Evolutionary conservation across 2,113 vertebrate genomes (phyloP), one percentile per base, ranked within the genome.

Genomic region (Nanorana parkeri): DNA sequence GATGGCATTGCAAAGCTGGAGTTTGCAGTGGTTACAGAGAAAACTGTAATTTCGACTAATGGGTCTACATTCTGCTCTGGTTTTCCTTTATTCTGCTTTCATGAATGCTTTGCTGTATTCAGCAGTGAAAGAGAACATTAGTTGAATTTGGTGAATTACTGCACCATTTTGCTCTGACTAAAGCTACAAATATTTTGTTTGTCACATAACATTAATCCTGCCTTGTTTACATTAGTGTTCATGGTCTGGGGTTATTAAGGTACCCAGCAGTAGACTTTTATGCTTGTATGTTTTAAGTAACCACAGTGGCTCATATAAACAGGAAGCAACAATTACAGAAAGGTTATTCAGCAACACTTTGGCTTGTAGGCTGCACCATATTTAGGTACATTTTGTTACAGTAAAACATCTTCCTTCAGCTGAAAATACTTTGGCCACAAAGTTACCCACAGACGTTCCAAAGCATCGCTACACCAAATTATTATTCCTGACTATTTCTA

Each of bases 171-270:
- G 10, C 3, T 4, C 4, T 11, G 24, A n/a, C 3, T 41, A 32
- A 60, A 76, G n/a, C 21, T 7, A 19, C 29, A 58, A 55, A 36
- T 10, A 58, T 29, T 32, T 74, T 74, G 29, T 61, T 32, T 75
- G 56, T 75, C 28, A 76, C 20, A 2, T 15, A 61, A 47, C 29
- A 63, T 61, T 47, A 41, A 63, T 41, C n/a, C 17, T 24, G 73
- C 28, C 73, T 76, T 76, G 58, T 76, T 76, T 76, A 76, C 16
- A 47, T 63, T 76, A 63, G 21, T 76, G 29, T 61, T 65, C 65
- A 51, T 78, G 26, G 41, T 67, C 54, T 63, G 56, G 73, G 6
- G 55, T 29, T 78, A 79, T 58, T 68, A 41, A 47, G 29, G 29
- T 47, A 58, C 17, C 28, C 28, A 60, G 77, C 65, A 19, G 20